Conservation (phyloP, 2,888 invertebrate genomes). For the Spialia ferax region DNA sequence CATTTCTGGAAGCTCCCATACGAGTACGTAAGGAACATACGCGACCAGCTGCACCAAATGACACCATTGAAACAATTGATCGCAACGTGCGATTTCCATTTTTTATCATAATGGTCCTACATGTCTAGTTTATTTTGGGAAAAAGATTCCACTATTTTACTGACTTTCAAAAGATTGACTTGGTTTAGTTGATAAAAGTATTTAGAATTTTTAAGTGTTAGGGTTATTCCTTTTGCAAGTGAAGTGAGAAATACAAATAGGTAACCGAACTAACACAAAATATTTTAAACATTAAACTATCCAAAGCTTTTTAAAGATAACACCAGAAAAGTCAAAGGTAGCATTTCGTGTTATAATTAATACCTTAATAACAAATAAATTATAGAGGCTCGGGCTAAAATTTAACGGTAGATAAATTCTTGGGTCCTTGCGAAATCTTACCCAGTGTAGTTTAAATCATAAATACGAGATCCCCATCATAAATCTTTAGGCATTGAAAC, state of each 20-base stretch:
- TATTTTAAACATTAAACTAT: too few species aligned
- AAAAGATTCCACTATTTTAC: not conserved
- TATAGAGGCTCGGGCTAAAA: slow-evolving; percentile 23
- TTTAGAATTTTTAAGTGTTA: too few species aligned
- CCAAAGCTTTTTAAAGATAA: not conserved
- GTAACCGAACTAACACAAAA: too few species aligned
- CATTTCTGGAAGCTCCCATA: not conserved
- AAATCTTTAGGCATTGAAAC: slow-evolving; percentile 28
- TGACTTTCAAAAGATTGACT: too few species aligned
- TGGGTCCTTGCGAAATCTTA: slow-evolving; percentile 28
- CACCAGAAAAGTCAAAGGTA: not conserved
- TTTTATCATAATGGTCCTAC: slow-evolving; percentile 12
- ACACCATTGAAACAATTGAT: slow-evolving; percentile 9
- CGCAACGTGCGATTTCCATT: slow-evolving; percentile 9
- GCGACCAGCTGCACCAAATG: slow-evolving; percentile 9
- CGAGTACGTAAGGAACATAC: not conserved
- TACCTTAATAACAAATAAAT: slow-evolving; percentile 17
- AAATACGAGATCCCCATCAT: slow-evolving; percentile 28
- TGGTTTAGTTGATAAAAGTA: too few species aligned
- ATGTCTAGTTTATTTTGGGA: not conserved
- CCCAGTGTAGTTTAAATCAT: slow-evolving; percentile 27
- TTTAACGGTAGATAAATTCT: slow-evolving; percentile 21
- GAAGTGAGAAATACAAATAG: too few species aligned
- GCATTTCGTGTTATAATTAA: slow-evolving; percentile 1
- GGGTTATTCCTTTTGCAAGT: too few species aligned